phyloP scores from a whole-genome alignment of 2,888 invertebrate species.

The Diarsia dahlii region DNA sequence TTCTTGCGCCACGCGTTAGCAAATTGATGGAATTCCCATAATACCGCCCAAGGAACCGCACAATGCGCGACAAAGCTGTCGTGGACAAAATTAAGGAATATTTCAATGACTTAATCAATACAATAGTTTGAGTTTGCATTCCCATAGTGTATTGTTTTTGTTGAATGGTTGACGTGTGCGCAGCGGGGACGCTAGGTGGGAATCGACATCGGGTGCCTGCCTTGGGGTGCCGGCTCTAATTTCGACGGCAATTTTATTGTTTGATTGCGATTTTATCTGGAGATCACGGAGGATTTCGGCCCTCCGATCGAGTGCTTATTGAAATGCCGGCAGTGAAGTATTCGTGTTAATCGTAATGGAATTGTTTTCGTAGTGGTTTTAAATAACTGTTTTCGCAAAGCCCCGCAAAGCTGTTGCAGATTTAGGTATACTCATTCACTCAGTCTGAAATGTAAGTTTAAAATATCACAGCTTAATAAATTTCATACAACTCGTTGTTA shows the following conservation, averaged over 20 bases:
- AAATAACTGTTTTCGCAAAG: constrained; percentile 56
- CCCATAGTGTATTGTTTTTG: constrained; percentile 88
- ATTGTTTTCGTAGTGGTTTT: constrained; percentile 61
- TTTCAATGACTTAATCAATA: constrained; percentile 90
- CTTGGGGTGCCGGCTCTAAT: constrained; percentile 78
- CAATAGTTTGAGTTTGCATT: constrained; percentile 85
- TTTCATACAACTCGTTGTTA: not conserved
- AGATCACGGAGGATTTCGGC: constrained; percentile 84
- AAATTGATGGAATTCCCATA: constrained; percentile 90
- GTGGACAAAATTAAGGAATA: constrained; percentile 82
- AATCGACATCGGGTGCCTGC: constrained; percentile 87
- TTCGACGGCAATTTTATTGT: constrained; percentile 82
- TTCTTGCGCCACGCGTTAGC: constrained; percentile 83
- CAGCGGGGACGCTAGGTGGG: constrained; percentile 82
- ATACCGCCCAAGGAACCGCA: constrained; percentile 83
- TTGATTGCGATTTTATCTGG: constrained; percentile 89
- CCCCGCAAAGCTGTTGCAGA: constrained; percentile 40
- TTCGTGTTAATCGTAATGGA: constrained; percentile 63
- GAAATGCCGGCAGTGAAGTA: constrained; percentile 63
- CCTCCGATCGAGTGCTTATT: constrained; percentile 72
- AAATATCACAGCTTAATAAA: not conserved
- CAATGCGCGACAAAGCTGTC: constrained; percentile 79
- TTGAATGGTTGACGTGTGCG: constrained; percentile 78
- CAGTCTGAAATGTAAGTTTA: not conserved
- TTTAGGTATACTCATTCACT: constrained; percentile 4